A percentile compares a stretch with the other conserved stretches of the same genome.
Evolutionary conservation across 2,113 vertebrate genomes (phyloP).

Genomic region (Pangasianodon gigas): DNA sequence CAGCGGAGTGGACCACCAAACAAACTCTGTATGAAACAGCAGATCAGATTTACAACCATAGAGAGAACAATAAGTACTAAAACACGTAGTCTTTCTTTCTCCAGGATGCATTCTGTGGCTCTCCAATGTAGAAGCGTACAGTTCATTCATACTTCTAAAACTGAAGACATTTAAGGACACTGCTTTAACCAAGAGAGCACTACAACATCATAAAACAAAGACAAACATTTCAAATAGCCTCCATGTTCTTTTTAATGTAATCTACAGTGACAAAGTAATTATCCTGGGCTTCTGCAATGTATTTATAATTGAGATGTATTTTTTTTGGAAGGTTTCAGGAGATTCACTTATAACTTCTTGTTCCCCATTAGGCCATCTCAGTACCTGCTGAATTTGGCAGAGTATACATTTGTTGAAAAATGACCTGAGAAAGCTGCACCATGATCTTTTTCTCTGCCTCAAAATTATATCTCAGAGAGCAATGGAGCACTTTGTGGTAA

Average conservation of each 20-base stretch:
- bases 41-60: conserved; percentile 68
- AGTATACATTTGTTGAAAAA: neutral
- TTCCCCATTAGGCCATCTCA: neutral
- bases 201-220: neutral
- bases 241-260: conserved; percentile 7
- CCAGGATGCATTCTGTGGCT: conserved; percentile 1
- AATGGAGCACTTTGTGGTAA: conserved; percentile 14
- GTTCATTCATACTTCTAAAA: conserved; percentile 15
- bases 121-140: neutral
- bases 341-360: neutral
- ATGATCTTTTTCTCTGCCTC: conserved; percentile 12
- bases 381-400: conserved; percentile 8
- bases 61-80: conserved; percentile 53
- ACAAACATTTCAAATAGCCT: conserved; percentile 5
- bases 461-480: conserved; percentile 2
- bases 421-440: conserved; percentile 1
- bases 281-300: neutral
- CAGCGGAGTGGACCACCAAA: conserved; percentile 53
- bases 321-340: neutral
- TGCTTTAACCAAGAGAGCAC: neutral
- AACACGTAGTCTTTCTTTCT: neutral
- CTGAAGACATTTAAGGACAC: conserved; percentile 17
- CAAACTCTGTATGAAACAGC: conserved; percentile 65
- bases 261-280: conserved; percentile 23
- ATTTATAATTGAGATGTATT: neutral